These are phyloP conservation scores for Aythya baeri DNA, from an alignment of 2,113 vertebrate species.

Conservation along the genomic window DNA sequence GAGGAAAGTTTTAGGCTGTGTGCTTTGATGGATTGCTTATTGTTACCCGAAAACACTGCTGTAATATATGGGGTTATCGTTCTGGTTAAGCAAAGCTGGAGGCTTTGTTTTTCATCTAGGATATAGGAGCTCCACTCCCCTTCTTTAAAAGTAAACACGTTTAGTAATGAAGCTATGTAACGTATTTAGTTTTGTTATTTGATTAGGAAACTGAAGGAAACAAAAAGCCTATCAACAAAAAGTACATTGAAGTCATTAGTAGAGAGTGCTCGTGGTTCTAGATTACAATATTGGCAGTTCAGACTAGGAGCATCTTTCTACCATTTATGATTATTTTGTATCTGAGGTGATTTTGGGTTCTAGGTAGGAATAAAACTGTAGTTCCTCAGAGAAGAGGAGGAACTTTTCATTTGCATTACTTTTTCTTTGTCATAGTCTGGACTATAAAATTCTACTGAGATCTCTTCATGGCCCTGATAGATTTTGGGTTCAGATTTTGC, in stretches of 20 bases:
- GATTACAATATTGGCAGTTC: not conserved
- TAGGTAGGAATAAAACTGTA: not conserved
- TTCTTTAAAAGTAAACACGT: constrained; percentile 22
- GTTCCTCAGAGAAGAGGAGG: not conserved
- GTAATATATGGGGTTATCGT: not conserved
- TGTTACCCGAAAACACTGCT: constrained; percentile 9
- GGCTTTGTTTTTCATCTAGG: not conserved
- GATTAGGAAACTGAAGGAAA: not conserved
- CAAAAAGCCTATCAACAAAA: not conserved
- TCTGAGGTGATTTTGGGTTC: not conserved
- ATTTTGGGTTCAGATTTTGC: not conserved
- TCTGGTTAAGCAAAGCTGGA: constrained; percentile 28
- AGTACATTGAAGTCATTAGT: not conserved
- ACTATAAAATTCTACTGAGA: not conserved
- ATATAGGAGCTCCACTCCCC: not conserved
- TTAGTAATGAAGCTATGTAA: not conserved
- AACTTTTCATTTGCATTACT: not conserved
- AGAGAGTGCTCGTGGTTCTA: not conserved
- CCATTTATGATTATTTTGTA: not conserved
- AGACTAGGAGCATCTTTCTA: not conserved
- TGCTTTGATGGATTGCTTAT: constrained; percentile 26
- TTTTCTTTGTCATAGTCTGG: not conserved
- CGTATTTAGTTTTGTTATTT: not conserved
- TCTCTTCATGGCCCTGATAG: not conserved
- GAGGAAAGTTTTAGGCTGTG: not conserved